Evolutionary conservation across 1,140 invertebrate species (phyloP).

Genomic region (Solenopsis invicta): DNA sequence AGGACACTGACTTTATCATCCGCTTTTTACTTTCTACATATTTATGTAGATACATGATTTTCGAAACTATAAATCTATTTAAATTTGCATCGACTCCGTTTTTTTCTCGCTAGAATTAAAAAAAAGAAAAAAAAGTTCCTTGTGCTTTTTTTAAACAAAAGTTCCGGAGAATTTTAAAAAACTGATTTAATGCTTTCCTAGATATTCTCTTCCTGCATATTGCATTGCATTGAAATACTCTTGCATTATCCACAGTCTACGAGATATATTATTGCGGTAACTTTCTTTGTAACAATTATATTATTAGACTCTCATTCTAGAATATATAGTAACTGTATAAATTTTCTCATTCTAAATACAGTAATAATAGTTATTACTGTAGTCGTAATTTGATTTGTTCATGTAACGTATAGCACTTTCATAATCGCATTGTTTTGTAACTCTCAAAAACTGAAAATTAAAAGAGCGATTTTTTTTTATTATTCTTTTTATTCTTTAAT

Average conservation of each 20-base stretch:
- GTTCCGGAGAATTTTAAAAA: background rate
- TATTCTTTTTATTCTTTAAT: background rate
- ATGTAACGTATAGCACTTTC: background rate
- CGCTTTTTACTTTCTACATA: conserved; percentile 25
- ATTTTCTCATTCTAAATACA: background rate
- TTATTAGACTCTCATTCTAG: conserved; percentile 31
- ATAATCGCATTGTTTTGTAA: background rate
- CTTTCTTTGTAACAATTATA: background rate
- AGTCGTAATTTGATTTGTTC: background rate
- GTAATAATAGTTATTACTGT: conserved; percentile 2
- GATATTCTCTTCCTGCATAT: conserved; percentile 20
- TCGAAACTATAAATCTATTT: background rate
- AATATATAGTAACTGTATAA: background rate
- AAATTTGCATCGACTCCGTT: conserved; percentile 18
- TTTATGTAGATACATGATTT: background rate
- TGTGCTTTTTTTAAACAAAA: background rate
- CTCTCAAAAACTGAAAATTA: background rate
- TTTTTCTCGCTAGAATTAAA: background rate
- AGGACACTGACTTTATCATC: conserved; percentile 56
- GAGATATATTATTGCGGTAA: background rate
- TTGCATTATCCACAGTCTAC: background rate
- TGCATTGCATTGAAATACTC: background rate
- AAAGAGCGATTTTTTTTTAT: conserved; percentile 3
- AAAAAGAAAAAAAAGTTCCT: background rate
- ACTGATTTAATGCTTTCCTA: background rate